Conservation (phyloP, 2,113 vertebrate species). For the Malurus elegans region DNA sequence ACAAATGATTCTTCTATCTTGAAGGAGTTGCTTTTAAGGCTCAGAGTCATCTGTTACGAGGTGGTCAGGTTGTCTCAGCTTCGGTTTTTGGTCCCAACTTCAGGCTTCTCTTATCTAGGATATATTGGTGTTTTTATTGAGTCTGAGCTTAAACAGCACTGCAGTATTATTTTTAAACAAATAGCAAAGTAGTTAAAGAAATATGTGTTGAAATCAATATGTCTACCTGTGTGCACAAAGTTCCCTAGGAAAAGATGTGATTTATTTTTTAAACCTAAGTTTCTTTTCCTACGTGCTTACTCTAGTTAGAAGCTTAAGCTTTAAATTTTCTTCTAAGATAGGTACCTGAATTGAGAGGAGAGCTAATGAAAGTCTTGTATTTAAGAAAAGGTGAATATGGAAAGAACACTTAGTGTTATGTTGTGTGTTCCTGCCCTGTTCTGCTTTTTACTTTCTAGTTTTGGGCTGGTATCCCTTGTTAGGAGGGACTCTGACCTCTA, state of each 20-base stretch:
- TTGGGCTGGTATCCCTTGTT: not conserved
- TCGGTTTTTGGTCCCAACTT: not conserved
- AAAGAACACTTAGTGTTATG: too few species aligned
- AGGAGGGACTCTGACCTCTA: not conserved
- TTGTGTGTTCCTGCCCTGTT: not conserved
- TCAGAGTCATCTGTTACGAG: not conserved
- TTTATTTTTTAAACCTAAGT: not conserved
- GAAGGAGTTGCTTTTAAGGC: not conserved
- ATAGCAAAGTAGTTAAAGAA: not conserved
- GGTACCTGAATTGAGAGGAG: not conserved
- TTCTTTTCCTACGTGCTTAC: not conserved
- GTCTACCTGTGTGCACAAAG: not conserved
- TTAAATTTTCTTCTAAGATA: not conserved
- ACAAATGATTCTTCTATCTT: not conserved
- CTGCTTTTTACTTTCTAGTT: not conserved
- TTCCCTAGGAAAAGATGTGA: not conserved
- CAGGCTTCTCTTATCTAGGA: not conserved
- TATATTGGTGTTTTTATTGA: not conserved
- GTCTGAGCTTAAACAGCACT: not conserved
- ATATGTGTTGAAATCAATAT: not conserved
- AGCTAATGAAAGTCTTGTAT: not conserved
- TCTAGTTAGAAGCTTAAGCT: not conserved
- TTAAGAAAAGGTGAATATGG: not conserved
- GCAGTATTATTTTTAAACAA: not conserved
- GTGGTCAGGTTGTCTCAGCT: not conserved